Conservation (phyloP, 2,797 vertebrate species). For the Borostomias antarcticus region DNA sequence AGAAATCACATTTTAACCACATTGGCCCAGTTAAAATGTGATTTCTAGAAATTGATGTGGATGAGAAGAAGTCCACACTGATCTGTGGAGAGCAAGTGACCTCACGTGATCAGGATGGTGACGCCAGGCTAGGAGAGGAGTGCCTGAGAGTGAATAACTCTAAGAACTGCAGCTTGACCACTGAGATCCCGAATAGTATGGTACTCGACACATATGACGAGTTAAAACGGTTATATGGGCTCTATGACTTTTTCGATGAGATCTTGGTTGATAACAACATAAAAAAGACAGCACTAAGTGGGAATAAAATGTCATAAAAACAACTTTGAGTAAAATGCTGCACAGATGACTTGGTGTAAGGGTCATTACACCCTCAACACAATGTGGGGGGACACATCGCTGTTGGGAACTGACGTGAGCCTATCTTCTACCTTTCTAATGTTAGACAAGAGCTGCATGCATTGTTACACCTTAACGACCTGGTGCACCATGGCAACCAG, state of each 20-base stretch:
- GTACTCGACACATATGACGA: background rate
- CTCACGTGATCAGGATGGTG: too few relatives aligned
- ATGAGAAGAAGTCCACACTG: too few relatives aligned
- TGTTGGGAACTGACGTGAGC: constrained; percentile 16
- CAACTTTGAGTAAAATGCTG: constrained; percentile 30
- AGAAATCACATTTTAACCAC: too few relatives aligned
- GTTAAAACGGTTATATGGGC: constrained; percentile 30
- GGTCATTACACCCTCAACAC: constrained; percentile 27
- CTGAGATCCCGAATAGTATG: background rate
- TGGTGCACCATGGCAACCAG: too few relatives aligned
- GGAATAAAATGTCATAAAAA: constrained; percentile 39
- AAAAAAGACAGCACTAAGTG: constrained; percentile 33
- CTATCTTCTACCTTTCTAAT: constrained; percentile 20
- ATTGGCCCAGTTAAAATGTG: too few relatives aligned
- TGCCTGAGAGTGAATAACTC: constrained; percentile 1
- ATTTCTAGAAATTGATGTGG: too few relatives aligned
- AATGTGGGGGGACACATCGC: constrained; percentile 22
- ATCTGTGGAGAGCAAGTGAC: too few relatives aligned
- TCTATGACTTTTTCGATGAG: constrained; percentile 18
- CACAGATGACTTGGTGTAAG: constrained; percentile 43
- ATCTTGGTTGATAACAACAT: constrained; percentile 30
- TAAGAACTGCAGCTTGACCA: background rate
- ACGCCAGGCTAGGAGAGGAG: too few relatives aligned
- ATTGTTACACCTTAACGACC: background rate
- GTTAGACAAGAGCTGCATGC: constrained; percentile 10